Conservation (phyloP, 2,113 vertebrate species). For the Rhea americana region DNA sequence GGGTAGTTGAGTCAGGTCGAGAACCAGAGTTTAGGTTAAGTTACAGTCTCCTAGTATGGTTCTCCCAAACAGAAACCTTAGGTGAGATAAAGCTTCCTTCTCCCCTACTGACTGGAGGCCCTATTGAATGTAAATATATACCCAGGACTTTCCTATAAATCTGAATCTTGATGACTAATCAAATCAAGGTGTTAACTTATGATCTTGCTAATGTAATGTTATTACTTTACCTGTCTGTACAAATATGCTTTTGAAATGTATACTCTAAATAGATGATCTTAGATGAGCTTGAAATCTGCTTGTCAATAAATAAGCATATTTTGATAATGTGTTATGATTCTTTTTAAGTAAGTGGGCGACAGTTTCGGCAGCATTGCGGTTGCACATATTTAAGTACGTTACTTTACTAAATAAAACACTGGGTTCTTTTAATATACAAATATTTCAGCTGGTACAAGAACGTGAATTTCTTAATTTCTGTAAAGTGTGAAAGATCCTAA, state of each 20-base stretch:
- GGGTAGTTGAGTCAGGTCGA: not conserved
- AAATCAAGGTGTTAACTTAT: not conserved
- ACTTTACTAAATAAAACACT: not conserved
- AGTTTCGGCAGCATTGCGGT: not conserved
- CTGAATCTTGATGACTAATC: not conserved
- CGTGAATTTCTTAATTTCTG: not conserved
- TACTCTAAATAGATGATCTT: not conserved
- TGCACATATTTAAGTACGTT: not conserved
- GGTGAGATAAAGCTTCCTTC: not conserved
- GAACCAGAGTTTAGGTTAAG: not conserved
- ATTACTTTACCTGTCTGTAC: slow-evolving; percentile 11
- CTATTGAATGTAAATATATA: not conserved
- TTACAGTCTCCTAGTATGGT: not conserved
- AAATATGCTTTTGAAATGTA: not conserved
- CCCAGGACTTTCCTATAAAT: not conserved
- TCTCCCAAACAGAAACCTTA: not conserved
- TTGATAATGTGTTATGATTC: not conserved
- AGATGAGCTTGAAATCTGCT: not conserved
- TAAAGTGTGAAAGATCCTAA: not conserved
- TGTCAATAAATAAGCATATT: slow-evolving; percentile 34
- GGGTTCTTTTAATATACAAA: not conserved
- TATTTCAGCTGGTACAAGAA: not conserved
- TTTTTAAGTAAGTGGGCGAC: not conserved
- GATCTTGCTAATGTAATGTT: not conserved
- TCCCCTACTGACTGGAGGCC: not conserved